phyloP scores from a whole-genome alignment of 1,140 invertebrate genomes.

The Spodoptera frugiperda region DNA sequence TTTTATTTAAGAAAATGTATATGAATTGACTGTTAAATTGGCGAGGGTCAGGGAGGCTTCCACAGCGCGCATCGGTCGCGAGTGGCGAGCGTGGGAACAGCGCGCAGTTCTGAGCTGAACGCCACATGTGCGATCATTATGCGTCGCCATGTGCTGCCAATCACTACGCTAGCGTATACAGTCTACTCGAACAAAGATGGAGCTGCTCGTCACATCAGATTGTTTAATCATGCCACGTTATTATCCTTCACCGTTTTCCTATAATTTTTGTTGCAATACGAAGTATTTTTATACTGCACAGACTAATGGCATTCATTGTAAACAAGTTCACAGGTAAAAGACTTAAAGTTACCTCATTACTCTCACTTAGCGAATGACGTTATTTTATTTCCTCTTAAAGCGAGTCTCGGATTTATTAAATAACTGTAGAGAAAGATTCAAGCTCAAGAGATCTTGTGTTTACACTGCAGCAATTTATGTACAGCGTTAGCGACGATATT shows the following conservation, averaged over 20 bases:
- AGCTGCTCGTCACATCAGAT: background rate
- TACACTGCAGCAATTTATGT: too few species aligned
- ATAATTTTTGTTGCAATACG: too few species aligned
- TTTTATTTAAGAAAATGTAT: too few species aligned
- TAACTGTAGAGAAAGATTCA: conserved; percentile 7
- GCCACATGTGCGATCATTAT: conserved; percentile 21
- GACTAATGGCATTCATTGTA: background rate
- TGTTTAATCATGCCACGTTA: background rate
- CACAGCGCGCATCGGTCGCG: background rate
- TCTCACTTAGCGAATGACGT: conserved; percentile 24
- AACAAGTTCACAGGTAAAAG: conserved; percentile 23
- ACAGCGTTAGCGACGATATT: background rate
- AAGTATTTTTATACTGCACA: too few species aligned
- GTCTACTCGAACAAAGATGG: conserved; percentile 4
- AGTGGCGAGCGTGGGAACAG: conserved; percentile 12
- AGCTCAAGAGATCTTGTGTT: conserved; percentile 15
- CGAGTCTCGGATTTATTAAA: conserved; percentile 21
- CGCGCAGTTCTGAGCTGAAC: background rate
- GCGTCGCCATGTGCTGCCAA: conserved; percentile 20
- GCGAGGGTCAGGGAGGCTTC: background rate
- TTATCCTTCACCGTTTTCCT: too few species aligned
- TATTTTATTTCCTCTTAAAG: conserved; percentile 33
- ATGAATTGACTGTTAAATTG: too few species aligned
- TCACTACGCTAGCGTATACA: background rate
- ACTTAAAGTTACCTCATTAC: conserved; percentile 32